Evolutionary conservation across 2,888 invertebrate species (phyloP).

Genomic region (Ctena decussata): DNA sequence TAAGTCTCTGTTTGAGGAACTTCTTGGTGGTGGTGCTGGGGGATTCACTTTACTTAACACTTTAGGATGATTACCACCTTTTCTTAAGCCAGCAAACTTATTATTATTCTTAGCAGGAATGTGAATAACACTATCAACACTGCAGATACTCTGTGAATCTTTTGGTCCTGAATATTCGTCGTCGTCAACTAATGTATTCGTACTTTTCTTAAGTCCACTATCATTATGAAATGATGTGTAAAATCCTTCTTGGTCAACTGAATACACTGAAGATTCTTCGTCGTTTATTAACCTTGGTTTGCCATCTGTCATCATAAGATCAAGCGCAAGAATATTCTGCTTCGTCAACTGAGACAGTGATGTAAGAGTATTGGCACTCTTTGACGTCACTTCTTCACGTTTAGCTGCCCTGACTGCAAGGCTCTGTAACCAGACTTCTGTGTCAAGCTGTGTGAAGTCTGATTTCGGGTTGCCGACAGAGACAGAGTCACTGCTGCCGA

Average conservation of each 20-base stretch:
- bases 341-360: conserved; percentile 76
- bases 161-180: conserved; percentile 71
- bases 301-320: conserved; percentile 75
- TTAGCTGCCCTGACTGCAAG: conserved; percentile 78
- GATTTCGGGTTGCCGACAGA: conserved; percentile 63
- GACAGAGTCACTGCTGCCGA: conserved; percentile 71
- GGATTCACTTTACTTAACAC: conserved; percentile 71
- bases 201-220: conserved; percentile 91
- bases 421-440: conserved; percentile 80
- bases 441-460: conserved; percentile 74
- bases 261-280: conserved; percentile 92
- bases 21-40: conserved; percentile 71
- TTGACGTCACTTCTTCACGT: conserved; percentile 72
- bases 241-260: conserved; percentile 98
- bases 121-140: conserved; percentile 78
- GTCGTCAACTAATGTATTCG: conserved; percentile 73
- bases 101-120: conserved; percentile 66
- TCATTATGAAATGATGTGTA: conserved; percentile 99
- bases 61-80: conserved; percentile 58
- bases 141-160: conserved; percentile 74
- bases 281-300: conserved; percentile 69
- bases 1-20: conserved; percentile 49
- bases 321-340: conserved; percentile 79
- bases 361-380: conserved; percentile 71
- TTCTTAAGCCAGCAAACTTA: conserved; percentile 67